Conservation (phyloP, 2,113 vertebrate genomes). For the Pteronura brasiliensis region DNA sequence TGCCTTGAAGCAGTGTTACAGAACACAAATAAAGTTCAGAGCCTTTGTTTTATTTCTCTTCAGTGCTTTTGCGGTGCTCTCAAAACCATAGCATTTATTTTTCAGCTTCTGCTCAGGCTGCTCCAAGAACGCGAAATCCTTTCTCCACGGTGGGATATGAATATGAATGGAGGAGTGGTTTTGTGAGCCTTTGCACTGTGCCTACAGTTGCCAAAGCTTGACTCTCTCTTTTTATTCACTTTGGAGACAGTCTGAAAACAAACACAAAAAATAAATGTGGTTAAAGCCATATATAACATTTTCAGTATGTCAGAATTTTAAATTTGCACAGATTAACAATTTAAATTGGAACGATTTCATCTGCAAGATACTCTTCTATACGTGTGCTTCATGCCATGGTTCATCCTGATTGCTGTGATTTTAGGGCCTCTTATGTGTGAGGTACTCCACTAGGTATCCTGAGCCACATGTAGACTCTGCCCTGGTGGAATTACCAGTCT, state of each 20-base stretch:
- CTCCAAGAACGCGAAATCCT: not conserved
- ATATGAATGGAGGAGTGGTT: not conserved
- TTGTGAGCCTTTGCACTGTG: not conserved
- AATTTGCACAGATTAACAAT: not conserved
- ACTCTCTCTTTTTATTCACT: not conserved
- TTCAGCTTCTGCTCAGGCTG: not conserved
- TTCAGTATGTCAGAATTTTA: not conserved
- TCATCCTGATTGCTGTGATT: not conserved
- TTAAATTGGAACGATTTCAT: not conserved
- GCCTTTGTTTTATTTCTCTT: constrained; percentile 61
- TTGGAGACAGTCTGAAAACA: not conserved
- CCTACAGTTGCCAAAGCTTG: not conserved
- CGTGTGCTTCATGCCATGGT: not conserved
- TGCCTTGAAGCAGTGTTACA: constrained; percentile 59
- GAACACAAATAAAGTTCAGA: constrained; percentile 51
- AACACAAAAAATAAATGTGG: not conserved
- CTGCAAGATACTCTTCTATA: not conserved
- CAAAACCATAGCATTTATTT: not conserved
- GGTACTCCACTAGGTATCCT: not conserved
- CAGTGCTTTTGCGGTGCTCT: not conserved
- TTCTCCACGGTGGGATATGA: not conserved
- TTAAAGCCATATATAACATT: not conserved
- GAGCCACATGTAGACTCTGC: not conserved
- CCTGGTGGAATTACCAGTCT: not conserved
- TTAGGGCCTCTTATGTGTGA: not conserved